Conservation (phyloP, 2,113 vertebrate species). For the Nothoprocta pentlandii region DNA sequence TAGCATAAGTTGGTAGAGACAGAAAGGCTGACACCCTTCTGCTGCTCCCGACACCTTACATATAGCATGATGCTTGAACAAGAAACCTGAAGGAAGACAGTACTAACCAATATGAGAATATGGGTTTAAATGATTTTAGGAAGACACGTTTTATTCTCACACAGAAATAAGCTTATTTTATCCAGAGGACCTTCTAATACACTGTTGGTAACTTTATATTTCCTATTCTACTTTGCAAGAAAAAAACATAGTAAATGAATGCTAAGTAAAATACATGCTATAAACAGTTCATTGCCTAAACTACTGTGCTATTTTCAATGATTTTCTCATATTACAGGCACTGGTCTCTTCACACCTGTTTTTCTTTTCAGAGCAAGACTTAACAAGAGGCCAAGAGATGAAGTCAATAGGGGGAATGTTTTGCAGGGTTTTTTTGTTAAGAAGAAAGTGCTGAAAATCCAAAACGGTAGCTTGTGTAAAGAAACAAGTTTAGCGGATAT, state of each 20-base stretch:
- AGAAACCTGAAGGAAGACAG: not conserved
- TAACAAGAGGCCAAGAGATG: not conserved
- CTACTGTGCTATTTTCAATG: conserved; percentile 16
- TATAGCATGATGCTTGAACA: not conserved
- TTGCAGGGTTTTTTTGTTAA: not conserved
- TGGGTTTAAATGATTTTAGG: not conserved
- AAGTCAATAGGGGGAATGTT: not conserved
- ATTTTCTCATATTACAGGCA: not conserved
- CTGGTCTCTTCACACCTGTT: not conserved
- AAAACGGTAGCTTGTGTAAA: not conserved
- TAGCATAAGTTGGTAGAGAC: accelerated
- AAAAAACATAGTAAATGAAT: not conserved
- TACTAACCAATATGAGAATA: not conserved
- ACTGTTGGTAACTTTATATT: not conserved
- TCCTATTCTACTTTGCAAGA: not conserved
- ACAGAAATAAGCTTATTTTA: not conserved
- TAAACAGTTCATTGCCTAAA: not conserved
- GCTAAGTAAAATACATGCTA: not conserved
- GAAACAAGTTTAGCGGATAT: not conserved
- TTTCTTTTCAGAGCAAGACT: conserved; percentile 10
- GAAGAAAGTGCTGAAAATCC: not conserved
- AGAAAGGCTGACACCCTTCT: not conserved
- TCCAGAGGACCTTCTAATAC: not conserved
- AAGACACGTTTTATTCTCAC: not conserved
- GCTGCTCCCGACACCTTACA: not conserved